Base-by-base conservation (phyloP, 2,888 invertebrate species). In the Himalopsyche kuldschensis region DNA sequence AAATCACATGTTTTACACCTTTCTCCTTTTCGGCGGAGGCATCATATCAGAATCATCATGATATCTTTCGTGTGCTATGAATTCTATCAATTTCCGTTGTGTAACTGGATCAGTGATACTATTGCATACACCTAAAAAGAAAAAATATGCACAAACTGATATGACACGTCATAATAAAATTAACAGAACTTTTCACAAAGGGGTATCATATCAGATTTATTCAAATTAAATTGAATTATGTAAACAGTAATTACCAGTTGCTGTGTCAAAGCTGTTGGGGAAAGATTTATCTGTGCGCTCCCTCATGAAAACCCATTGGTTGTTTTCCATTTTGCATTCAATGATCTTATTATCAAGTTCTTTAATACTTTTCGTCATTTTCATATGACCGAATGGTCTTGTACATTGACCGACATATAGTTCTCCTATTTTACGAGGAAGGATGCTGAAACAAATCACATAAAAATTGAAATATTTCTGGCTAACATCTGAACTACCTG, bases 221-320 rank as follows among this genome's bases (percentile, higher is more conserved):
- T 10, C 8, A 78, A 24, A 32, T 46, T 30, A 55, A 47, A 2
- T 8, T 15, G 41, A 41, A 41, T 15, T 41, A 41, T 41, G 78
- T 20, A 41, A 27, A 24, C 46, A 47, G 55, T 32, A 81, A 46
- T 89, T 90, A 96, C 96, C 94, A 87, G 91, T 89, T 3, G 98
- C 99, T 11, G 99, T 99, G 8, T 92, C 93, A 87, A 90, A 95
- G 87, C 96, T 96, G 90, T 99, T 99, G 0, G 99, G 99, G 90
- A 94, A 97, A 0, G 97, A 97, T 91, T 99, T 99, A 90, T 99
- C 99, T 0, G 97, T 98, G 87, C 99, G 92, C 89, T 98, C 97
- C 83, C 99, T 93, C 97, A 99, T 97, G 89, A 97, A 98, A 80
- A 95, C 93, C 99, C 99, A 99, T 86, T 94, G 91, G 48, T 94